These are phyloP conservation scores for Muscidifurax raptorellus DNA, from an alignment of 1,140 invertebrate genomes.

Conservation along the genomic window DNA sequence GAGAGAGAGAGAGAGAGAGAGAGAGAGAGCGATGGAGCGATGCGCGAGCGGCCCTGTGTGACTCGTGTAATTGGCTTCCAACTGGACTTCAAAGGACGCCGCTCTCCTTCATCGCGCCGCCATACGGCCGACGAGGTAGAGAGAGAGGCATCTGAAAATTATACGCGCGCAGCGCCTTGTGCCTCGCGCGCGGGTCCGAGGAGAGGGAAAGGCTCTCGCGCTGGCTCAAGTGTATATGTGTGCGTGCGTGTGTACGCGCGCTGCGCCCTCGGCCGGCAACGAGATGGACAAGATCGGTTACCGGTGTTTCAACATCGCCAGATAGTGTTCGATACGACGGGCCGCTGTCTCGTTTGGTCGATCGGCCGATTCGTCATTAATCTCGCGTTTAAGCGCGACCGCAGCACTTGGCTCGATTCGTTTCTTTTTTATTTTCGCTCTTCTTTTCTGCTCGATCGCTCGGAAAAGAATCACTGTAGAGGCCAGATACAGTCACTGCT, in stretches of 20 bases:
- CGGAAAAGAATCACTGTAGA: conserved; percentile 1
- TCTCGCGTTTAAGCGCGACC: conserved; percentile 62
- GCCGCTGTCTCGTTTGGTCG: conserved; percentile 69
- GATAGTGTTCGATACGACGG: conserved; percentile 69
- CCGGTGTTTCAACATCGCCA: conserved; percentile 68
- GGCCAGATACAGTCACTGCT: neutral
- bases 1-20: conserved; percentile 43
- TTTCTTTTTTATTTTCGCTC: neutral
- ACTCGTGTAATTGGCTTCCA: conserved; percentile 77
- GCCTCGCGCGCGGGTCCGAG: neutral
- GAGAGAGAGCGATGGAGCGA: conserved; percentile 54
- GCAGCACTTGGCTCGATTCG: conserved; percentile 9
- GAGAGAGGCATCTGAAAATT: conserved; percentile 61
- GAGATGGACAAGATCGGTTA: conserved; percentile 72
- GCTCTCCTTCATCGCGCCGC: conserved; percentile 75
- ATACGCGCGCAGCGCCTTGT: conserved; percentile 52
- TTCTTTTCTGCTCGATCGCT: neutral
- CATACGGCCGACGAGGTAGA: conserved; percentile 66
- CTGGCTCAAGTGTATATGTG: too few species aligned
- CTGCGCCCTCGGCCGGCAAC: conserved; percentile 56
- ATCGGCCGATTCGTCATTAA: conserved; percentile 67
- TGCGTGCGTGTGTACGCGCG: neutral
- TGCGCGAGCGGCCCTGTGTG: conserved; percentile 73
- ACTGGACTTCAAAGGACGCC: conserved; percentile 76
- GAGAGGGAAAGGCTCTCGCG: neutral